Percentiles rank a stretch among this genome's conserved stretches.
Evolutionary conservation across 2,113 vertebrate species (phyloP).

Genomic region (Melanerpes aurifrons): DNA sequence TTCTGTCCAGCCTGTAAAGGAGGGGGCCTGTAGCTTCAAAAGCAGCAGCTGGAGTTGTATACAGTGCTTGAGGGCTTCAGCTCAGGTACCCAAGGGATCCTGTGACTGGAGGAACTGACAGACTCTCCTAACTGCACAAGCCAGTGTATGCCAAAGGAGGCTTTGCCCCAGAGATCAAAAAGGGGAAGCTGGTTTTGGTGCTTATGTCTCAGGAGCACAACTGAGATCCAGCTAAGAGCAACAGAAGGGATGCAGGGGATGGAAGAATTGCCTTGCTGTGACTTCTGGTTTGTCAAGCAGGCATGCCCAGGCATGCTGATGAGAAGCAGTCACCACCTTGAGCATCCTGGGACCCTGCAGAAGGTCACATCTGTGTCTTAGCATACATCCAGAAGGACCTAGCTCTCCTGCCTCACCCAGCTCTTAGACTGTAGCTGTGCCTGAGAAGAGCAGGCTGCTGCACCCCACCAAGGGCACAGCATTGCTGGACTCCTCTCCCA

Average conservation of each 20-base stretch:
- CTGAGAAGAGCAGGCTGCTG: not conserved
- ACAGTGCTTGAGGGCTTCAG: not conserved
- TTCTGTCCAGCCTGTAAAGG: fast-evolving
- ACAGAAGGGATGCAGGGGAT: not conserved
- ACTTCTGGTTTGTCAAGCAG: not conserved
- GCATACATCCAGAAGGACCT: not conserved
- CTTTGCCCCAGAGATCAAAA: not conserved
- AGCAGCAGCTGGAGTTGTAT: not conserved
- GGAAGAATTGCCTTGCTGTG: not conserved
- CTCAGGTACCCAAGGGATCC: not conserved
- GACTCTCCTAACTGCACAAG: not conserved
- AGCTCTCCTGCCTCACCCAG: not conserved
- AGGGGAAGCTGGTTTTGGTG: fast-evolving
- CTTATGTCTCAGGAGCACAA: not conserved
- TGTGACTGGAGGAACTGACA: not conserved
- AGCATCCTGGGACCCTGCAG: fast-evolving
- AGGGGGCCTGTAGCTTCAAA: not conserved
- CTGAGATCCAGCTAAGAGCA: fast-evolving
- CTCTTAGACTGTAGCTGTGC: not conserved
- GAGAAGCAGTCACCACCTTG: not conserved
- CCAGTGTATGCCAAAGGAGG: not conserved
- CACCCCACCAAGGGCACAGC: not conserved
- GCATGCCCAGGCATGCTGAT: fast-evolving
- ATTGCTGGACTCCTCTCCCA: not conserved
- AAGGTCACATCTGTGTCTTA: not conserved